Conservation (phyloP, 2,797 vertebrate genomes). For the Columba guinea region DNA sequence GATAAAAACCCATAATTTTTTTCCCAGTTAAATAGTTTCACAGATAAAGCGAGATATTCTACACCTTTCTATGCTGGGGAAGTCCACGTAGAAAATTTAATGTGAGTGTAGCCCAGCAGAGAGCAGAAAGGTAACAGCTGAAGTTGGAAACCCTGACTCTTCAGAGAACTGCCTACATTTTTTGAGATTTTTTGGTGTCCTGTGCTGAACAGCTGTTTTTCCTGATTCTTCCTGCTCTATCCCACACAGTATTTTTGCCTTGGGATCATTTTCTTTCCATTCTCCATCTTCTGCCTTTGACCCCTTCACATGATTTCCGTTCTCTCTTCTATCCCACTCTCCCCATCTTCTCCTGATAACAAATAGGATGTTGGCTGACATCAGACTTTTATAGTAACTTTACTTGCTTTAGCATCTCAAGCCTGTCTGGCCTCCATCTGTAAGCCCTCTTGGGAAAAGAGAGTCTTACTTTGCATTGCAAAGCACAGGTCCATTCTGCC, state of each 20-base stretch:
- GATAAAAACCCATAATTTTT: accelerated
- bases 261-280: background rate
- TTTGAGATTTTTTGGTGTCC: background rate
- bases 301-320: background rate
- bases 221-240: background rate
- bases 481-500: background rate
- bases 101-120: background rate
- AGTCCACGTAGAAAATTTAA: background rate
- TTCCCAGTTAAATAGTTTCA: background rate
- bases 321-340: background rate
- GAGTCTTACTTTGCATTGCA: background rate
- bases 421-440: background rate
- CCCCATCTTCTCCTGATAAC: background rate
- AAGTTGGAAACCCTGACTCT: background rate
- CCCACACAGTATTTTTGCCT: background rate
- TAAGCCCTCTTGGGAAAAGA: background rate
- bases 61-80: accelerated
- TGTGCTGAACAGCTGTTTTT: background rate
- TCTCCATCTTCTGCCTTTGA: background rate
- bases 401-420: background rate
- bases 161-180: background rate
- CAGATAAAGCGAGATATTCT: background rate
- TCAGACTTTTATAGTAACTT: background rate
- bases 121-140: background rate
- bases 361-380: background rate